Evolutionary conservation across 2,888 invertebrate species (phyloP), one percentile per base, ranked within the genome.

Genomic region (Plusia festucae): DNA sequence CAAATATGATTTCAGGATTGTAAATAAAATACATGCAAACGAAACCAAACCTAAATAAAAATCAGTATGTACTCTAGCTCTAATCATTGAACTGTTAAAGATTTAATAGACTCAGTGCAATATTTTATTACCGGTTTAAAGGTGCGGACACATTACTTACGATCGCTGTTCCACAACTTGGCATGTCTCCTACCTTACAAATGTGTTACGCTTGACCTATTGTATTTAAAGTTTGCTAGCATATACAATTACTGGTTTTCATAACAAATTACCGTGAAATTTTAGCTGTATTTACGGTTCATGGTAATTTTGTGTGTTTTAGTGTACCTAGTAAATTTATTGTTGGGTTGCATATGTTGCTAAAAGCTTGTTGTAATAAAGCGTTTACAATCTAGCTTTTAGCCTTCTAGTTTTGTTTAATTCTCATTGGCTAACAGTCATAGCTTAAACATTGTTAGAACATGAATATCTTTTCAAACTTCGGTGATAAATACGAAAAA

Each of bases 81-180:
- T 83, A 86, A 82, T 85, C 84, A 87, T 75, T 85, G 82, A 81
- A 85, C 83, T 86, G 85, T 85, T 84, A 82, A 86, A 81, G 71
- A 83, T 84, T 85, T 82, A 84, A 84, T 83, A 83, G 80, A 55
- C 72, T 60, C 57, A 57, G 60, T 65, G 63, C 64, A 65, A 79
- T 57, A 74, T 73, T 69, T 73, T 60, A 58, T 65, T 70, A 72
- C 69, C 66, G 73, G 74, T 73, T 74, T 62, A 16, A 65, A 67
- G 70, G 16, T 53, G 67, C 16, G 67, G 18, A 60, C 65, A 70
- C 34, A 24, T 57, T 68, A 46, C 30, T 18, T 51, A 32, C 16
- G 16, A 59, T 11, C 61, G 76, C 71, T 60, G 53, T 63, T 55
- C 20, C 49, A 16, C 24, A 24, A 53, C 53, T 57, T 66, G 60